These are phyloP conservation scores for Vultur gryphus DNA, from an alignment of 2,797 vertebrate genomes.

Conservation along the genomic window DNA sequence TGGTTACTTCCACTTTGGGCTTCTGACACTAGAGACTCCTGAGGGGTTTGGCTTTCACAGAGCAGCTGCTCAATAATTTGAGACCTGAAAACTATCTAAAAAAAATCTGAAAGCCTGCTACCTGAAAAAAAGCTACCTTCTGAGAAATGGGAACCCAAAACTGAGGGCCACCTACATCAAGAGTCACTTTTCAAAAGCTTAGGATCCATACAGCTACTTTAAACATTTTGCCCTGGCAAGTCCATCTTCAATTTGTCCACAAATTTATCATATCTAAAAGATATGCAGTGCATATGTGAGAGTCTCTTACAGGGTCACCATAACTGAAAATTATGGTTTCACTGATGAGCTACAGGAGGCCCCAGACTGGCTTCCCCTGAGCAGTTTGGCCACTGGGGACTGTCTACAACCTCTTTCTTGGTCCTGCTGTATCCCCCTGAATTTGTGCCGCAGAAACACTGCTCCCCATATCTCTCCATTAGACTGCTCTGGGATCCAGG, in stretches of 20 bases:
- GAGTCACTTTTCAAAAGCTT: neutral
- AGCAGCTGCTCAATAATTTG: neutral
- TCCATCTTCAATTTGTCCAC: neutral
- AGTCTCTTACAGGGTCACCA: neutral
- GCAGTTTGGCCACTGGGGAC: neutral
- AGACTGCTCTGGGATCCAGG: neutral
- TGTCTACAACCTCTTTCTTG: neutral
- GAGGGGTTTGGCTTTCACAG: neutral
- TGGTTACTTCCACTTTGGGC: neutral
- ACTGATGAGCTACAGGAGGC: neutral
- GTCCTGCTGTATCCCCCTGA: neutral
- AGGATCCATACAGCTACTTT: neutral
- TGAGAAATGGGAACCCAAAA: neutral
- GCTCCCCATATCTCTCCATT: neutral
- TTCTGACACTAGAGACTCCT: neutral
- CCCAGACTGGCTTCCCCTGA: neutral
- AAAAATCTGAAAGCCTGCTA: neutral
- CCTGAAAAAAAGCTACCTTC: neutral
- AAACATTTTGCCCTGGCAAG: neutral
- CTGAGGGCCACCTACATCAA: neutral
- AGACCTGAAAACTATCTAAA: neutral
- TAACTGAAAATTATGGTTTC: neutral
- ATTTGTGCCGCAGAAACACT: neutral
- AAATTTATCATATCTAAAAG: neutral
- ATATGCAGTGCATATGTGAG: fast-evolving